Conservation (phyloP, 2,113 vertebrate genomes). For the Leiothrix lutea region DNA sequence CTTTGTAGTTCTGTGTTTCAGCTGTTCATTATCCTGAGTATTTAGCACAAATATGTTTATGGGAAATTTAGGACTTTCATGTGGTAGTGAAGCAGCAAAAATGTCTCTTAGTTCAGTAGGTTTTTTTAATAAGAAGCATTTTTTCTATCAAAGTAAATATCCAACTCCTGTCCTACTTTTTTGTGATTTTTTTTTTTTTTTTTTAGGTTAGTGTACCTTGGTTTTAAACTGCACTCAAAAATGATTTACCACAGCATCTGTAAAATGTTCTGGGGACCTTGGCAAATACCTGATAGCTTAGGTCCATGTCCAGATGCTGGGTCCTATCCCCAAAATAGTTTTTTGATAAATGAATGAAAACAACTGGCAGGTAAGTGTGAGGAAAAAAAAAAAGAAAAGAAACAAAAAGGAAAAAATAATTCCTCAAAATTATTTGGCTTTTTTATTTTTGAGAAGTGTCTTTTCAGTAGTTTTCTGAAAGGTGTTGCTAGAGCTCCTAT, state of each 20-base stretch:
- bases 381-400: not conserved
- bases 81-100: not conserved
- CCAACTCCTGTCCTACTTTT: not conserved
- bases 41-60: not conserved
- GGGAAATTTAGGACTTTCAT: not conserved
- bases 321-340: not conserved
- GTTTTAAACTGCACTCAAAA: constrained; percentile 1
- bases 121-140: not conserved
- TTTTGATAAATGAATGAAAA: not conserved
- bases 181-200: not conserved
- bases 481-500: not conserved
- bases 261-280: not conserved
- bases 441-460: not conserved
- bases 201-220: not conserved
- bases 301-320: not conserved
- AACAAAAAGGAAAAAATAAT: not conserved
- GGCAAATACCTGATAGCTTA: not conserved
- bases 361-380: not conserved
- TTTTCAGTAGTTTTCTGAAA: not conserved
- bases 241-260: not conserved
- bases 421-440: not conserved
- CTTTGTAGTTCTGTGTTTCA: not conserved
- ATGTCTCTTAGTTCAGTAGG: not conserved
- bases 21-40: not conserved
- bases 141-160: not conserved